Base-by-base conservation (phyloP, 2,113 vertebrate species). In the Eolophus roseicapilla region DNA sequence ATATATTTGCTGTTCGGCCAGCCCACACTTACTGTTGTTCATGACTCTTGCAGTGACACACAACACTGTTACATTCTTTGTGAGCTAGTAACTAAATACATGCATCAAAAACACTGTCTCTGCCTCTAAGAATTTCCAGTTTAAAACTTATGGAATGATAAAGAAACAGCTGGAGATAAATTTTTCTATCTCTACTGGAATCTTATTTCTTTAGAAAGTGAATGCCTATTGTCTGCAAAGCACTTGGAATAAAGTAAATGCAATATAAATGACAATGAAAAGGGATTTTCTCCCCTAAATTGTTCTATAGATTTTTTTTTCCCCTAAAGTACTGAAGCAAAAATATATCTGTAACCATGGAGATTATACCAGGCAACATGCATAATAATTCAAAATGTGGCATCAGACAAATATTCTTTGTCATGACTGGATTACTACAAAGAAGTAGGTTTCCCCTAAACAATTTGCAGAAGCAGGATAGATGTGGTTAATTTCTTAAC, bases 271-370 rank as follows among this genome's bases (percentile, higher is more conserved):
- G 15, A 62, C 55, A 92, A 83, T 41, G 57, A 80, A 90, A 94
- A 78, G 60, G 39, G 82, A 44, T 94, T 90, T 84, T 82, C n/a
- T 82, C 12, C 19, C n/a, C 52, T 82, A 35, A 89, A 85, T 87
- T 92, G 65, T 87, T 93, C 92, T 91, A 93, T 87, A 89, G 77
- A 93, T 59, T 85, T 93, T 87, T 88, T 70, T 79, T 93, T 35
- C 57, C 33, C 57, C 59, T 82, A 23, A 95, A 92, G 81, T 79
- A 84, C 65, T 69, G 77, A 87, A 91, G 93, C 88, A 96, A 94
- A 96, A 96, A 96, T 96, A 77, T 50, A 92, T 95, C 92, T 92
- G 81, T 94, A 95, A 97, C 96, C 96, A 96, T 96, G 95, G 96
- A 92, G 86, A 96, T 93, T 91, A 86, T 63, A 82, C 77, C 67